Conservation (phyloP, 2,888 invertebrate species). For the Ennomos fuscantarius region DNA sequence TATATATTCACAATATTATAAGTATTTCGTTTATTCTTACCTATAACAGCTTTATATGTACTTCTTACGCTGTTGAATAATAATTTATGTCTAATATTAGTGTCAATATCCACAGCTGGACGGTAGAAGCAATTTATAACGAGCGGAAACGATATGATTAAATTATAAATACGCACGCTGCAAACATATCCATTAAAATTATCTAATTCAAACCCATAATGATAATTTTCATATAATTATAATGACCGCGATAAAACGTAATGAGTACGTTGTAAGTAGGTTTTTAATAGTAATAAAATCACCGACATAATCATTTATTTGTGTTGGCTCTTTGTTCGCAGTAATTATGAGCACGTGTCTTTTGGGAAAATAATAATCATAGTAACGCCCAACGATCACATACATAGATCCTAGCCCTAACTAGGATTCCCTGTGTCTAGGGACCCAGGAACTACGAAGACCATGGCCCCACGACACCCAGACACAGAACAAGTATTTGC, state of each 20-base stretch:
- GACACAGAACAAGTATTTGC: no score
- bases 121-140: constrained; percentile 18
- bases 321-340: constrained; percentile 64
- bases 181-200: constrained; percentile 39
- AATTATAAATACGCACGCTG: constrained; percentile 30
- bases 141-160: constrained; percentile 29
- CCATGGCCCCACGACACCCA: no score
- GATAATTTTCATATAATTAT: constrained; percentile 35
- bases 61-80: background rate
- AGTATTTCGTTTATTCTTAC: no score
- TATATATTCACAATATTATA: no score
- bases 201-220: constrained; percentile 34
- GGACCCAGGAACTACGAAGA: no score
- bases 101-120: constrained; percentile 18
- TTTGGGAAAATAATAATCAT: constrained; percentile 52
- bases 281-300: constrained; percentile 58
- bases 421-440: no score
- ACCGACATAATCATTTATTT: constrained; percentile 46
- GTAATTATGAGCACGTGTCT: constrained; percentile 53
- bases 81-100: constrained; percentile 1
- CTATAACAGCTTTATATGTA: no score
- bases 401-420: no score
- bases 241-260: constrained; percentile 39
- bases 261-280: constrained; percentile 37
- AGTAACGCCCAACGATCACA: no score